Conservation (phyloP, 1,140 invertebrate species). For the Fragariocoptes setiger region DNA sequence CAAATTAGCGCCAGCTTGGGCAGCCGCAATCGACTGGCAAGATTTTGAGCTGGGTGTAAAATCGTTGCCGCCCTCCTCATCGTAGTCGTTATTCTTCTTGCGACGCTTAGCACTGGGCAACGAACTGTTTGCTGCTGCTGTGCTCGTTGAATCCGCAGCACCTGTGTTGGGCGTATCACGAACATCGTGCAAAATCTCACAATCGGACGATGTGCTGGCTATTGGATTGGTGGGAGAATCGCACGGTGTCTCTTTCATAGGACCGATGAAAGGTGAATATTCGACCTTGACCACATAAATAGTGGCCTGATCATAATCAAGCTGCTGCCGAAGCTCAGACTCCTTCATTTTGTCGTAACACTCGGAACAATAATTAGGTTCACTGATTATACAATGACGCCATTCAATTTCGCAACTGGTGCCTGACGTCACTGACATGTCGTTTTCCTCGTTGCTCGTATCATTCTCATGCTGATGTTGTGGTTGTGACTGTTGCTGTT, state of each 20-base stretch:
- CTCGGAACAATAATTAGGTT: conserved; percentile 14
- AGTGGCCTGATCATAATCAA: conserved; percentile 14
- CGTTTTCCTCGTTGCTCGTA: neutral
- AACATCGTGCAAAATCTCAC: neutral
- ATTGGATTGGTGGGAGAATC: conserved; percentile 8
- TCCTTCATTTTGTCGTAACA: conserved; percentile 14
- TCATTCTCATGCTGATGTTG: too few relatives aligned
- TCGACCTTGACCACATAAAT: conserved; percentile 17
- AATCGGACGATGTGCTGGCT: neutral
- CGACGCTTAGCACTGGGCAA: neutral
- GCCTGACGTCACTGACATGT: neutral
- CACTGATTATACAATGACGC: neutral
- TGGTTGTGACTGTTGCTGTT: neutral
- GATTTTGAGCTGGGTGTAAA: neutral
- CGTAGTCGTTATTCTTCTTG: neutral
- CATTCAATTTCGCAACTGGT: neutral
- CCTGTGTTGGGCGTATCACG: neutral
- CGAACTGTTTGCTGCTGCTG: conserved; percentile 4
- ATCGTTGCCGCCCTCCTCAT: neutral
- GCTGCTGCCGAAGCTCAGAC: conserved; percentile 14
- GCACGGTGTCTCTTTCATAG: conserved; percentile 13
- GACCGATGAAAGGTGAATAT: conserved; percentile 1
- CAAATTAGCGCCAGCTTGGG: neutral
- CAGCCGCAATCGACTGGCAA: neutral
- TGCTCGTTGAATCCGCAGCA: conserved; percentile 2